Conservation (phyloP, 2,888 invertebrate species). For the Panorpa germanica region DNA sequence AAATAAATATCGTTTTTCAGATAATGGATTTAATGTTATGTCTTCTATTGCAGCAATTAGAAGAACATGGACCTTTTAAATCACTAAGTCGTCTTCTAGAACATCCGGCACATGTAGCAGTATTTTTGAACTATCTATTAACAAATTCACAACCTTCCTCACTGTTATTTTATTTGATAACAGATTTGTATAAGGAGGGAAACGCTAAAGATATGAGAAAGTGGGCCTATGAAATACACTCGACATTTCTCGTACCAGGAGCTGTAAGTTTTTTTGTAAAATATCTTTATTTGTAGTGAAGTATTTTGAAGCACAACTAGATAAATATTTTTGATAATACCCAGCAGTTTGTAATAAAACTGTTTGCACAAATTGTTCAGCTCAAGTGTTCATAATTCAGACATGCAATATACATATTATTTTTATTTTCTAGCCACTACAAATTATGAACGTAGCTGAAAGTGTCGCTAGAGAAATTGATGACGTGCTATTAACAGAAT, state of each 20-base stretch:
- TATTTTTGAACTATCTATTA: constrained; percentile 81
- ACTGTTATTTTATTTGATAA: constrained; percentile 60
- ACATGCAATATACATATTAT: constrained; percentile 7
- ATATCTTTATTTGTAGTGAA: constrained; percentile 6
- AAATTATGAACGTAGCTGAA: constrained; percentile 65
- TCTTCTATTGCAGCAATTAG: constrained; percentile 43
- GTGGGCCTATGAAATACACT: constrained; percentile 99
- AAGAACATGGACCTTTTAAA: constrained; percentile 80
- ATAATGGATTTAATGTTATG: no score
- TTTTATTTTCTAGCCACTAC: constrained; percentile 43
- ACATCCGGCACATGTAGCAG: constrained; percentile 80
- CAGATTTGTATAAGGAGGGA: constrained; percentile 75
- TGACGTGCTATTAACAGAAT: constrained; percentile 62
- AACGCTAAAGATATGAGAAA: constrained; percentile 80
- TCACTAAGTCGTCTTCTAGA: constrained; percentile 63
- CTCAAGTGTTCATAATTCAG: background rate
- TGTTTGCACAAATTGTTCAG: no score
- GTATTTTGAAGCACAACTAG: constrained; percentile 6
- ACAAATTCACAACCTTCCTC: constrained; percentile 64
- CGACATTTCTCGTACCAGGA: constrained; percentile 81
- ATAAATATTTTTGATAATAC: constrained; percentile 8
- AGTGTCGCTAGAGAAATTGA: constrained; percentile 80
- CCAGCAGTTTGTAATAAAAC: background rate
- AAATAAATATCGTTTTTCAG: no score
- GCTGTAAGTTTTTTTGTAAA: constrained; percentile 37